These are phyloP conservation scores for Vollenhovia emeryi DNA, from an alignment of 1,140 invertebrate genomes.

Conservation along the genomic window DNA sequence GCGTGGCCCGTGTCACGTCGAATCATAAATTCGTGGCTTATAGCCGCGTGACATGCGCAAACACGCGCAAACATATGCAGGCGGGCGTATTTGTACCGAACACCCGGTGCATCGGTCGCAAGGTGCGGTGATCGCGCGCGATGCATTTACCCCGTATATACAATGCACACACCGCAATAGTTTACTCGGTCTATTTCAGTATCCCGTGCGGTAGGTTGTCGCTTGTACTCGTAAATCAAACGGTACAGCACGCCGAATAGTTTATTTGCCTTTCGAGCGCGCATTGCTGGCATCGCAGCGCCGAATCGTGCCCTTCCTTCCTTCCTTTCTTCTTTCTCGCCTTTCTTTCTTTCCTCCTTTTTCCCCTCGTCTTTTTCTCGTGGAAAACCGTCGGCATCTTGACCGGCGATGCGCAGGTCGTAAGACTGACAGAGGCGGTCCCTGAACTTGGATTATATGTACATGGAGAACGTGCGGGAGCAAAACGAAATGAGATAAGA, in stretches of 20 bases:
- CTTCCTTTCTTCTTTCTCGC: slow-evolving; percentile 15
- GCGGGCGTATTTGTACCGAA: not conserved
- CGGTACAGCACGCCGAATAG: slow-evolving; percentile 48
- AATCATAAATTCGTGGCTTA: slow-evolving; percentile 4
- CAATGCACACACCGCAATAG: slow-evolving; percentile 57
- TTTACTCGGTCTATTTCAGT: slow-evolving; percentile 72
- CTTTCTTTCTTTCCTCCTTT: not conserved
- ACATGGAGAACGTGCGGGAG: slow-evolving; percentile 25
- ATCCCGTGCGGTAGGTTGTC: slow-evolving; percentile 77
- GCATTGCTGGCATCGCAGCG: slow-evolving; percentile 43
- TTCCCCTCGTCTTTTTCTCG: slow-evolving; percentile 1
- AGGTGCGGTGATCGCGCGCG: slow-evolving; percentile 59
- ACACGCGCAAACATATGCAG: not conserved
- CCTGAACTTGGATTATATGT: slow-evolving; percentile 25
- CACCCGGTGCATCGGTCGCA: slow-evolving; percentile 42
- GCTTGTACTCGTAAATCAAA: slow-evolving; percentile 75
- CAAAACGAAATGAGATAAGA: not conserved
- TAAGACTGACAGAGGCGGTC: slow-evolving; percentile 30
- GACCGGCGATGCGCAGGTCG: not conserved
- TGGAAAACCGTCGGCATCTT: not conserved
- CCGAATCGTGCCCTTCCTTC: slow-evolving; percentile 30
- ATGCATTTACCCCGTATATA: slow-evolving; percentile 61
- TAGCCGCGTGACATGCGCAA: not conserved
- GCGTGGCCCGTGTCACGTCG: not conserved
- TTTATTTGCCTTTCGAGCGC: slow-evolving; percentile 66